phyloP scores from a whole-genome alignment of 35 echinoderm and acorn worm genomes.

The Apostichopus californicus region DNA sequence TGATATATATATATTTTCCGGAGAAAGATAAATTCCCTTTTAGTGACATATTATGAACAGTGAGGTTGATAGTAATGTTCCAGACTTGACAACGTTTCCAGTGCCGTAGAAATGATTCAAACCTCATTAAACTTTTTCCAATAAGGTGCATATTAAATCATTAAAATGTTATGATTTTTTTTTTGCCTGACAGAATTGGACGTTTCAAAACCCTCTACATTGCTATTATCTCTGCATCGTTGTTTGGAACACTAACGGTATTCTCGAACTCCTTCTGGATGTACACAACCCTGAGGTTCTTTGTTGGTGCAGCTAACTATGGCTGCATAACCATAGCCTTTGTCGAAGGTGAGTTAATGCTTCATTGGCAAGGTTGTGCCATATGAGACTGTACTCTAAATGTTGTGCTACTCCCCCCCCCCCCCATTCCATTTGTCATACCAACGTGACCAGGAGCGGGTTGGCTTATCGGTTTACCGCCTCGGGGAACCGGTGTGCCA shows the following conservation, averaged over 20 bases:
- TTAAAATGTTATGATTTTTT: not conserved
- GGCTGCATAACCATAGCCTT: conserved; percentile 19
- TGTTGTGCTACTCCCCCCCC: no score
- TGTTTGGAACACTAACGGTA: conserved; percentile 43
- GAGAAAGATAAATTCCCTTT: no score
- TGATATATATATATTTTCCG: no score
- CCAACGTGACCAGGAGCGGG: no score
- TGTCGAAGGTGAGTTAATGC: conserved; percentile 6
- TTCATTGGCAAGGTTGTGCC: no score
- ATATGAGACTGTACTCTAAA: no score
- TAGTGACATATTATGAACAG: not conserved
- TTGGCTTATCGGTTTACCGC: no score
- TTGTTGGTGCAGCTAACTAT: conserved; percentile 1
- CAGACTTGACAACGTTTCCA: not conserved
- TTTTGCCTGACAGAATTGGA: conserved; percentile 48
- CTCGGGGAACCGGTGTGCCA: no score
- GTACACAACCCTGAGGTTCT: conserved; percentile 41
- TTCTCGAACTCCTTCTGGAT: conserved; percentile 38
- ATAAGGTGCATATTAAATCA: no score
- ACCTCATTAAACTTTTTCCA: no score
- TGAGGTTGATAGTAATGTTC: not conserved
- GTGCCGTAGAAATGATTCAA: not conserved
- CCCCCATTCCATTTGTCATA: no score
- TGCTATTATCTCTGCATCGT: not conserved
- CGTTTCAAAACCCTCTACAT: conserved; percentile 53